Base-by-base conservation (phyloP, 2,797 vertebrate species). In the Phalanger gymnotis region DNA sequence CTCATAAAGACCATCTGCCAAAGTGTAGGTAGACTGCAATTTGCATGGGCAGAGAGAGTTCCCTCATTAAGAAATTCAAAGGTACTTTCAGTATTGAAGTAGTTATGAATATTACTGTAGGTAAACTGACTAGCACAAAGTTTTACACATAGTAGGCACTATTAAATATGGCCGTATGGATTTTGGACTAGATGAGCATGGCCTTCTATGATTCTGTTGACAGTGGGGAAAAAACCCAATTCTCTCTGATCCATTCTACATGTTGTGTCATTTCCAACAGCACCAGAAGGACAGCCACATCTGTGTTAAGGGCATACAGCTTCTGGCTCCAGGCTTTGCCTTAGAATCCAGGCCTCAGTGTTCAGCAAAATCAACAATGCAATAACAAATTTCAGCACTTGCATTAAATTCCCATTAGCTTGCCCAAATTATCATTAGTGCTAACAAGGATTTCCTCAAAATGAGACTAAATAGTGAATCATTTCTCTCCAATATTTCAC, bases 201-300 rank as follows among this genome's bases (percentile, higher is more conserved):
- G n/a, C n/a, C n/a, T 87, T 34, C 73, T 87, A 92, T 7, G 55
- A 94, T 28, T 22, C 58, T 53, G 40, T 16, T 92, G 55, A 40
- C 31, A 61, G 95, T 22, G 11, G 93, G 0, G 95, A 94, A 95
- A 94, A 94, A 55, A 95, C 92, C 27, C 54, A 55, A 34, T 54
- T 54, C 9, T 52, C n/a, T 93, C n/a, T 91, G 25, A 95, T 91
- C 53, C 94, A 1, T 93, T 93, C 4, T 66, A 93, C 90, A 34
- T 34, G 40, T 92, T 93, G 40, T 54, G 51, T 95, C 94, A 27
- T 90, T 57, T 95, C 16, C 92, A 93, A 90, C 92, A 93, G 30
- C 90, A n/a, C 40, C 51, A 40, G 57, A 54, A 95, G 54, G 90
- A 89, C 93, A 95, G 53, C 30, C 73, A 90, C 57, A 51, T 92